Conservation (phyloP, 1,140 invertebrate species). For the Chironomus striatipennis region DNA sequence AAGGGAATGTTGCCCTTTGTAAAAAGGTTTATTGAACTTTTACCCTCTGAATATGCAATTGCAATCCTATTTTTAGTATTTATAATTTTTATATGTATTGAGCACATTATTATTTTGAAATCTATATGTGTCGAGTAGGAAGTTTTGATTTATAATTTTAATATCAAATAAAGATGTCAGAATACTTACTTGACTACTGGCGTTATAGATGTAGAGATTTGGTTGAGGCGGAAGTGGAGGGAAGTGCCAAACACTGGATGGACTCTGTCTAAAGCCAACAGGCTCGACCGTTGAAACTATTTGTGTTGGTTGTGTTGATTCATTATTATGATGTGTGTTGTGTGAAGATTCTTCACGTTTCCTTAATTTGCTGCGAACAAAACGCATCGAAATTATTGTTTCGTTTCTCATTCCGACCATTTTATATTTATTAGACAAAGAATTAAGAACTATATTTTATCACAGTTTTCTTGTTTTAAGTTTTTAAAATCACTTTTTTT, state of each 20-base stretch:
- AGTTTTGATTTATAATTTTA: too few species aligned
- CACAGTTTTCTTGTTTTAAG: background rate
- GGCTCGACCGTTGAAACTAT: constrained; percentile 31
- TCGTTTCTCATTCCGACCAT: constrained; percentile 68
- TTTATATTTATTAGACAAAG: constrained; percentile 40
- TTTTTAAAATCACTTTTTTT: background rate
- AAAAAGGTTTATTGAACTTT: too few species aligned
- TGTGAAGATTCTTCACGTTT: constrained; percentile 68
- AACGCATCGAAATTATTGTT: constrained; percentile 73
- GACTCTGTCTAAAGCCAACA: constrained; percentile 51
- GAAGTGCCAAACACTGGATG: constrained; percentile 59
- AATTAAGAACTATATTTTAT: constrained; percentile 28
- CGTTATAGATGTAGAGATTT: constrained; percentile 58
- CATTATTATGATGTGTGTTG: constrained; percentile 45
- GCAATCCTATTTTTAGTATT: too few species aligned
- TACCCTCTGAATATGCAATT: too few species aligned
- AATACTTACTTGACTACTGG: constrained; percentile 63
- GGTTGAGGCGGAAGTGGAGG: constrained; percentile 63
- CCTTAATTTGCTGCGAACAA: constrained; percentile 78
- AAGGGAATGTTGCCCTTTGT: too few species aligned
- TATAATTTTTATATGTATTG: too few species aligned
- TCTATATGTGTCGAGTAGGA: too few species aligned
- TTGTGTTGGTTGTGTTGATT: constrained; percentile 49
- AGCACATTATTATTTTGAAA: too few species aligned
- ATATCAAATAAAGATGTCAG: background rate